Base-by-base conservation (phyloP, 2,113 vertebrate genomes). In the Amphilophus citrinellus region DNA sequence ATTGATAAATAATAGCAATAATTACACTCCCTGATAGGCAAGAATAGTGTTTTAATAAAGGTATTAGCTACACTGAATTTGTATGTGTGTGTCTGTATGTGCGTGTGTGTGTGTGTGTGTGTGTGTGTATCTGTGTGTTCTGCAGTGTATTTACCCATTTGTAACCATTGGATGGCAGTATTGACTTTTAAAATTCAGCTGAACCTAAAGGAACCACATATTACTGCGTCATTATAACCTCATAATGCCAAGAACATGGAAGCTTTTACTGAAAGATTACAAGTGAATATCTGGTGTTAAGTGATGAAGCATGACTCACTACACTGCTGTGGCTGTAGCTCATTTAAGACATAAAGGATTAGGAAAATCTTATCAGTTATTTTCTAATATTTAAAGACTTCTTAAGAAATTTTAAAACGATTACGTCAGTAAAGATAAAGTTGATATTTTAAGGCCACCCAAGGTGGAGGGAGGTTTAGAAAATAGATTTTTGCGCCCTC, bases 111-210 rank as follows among this genome's bases (percentile, higher is more conserved):
- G 37, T 11, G 39, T 71, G 42, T 50, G 15, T 50, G 4, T 57
- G 44, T 20, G 39, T 42, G 39, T 42, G 9, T 39, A 2, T 39
- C 7, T 39, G 39, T 32, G 6, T 53, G 37, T 14, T 32, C 58
- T 91, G 75, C 60, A 62, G n/a, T 50, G 3, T 20, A 14, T 63
- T 68, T 86, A 20, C 66, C 77, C n/a, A 71, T 50, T 61, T 5
- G 30, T 86, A 65, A 62, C 90, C 94, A 88, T 85, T 60, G 92
- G 94, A 79, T 91, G 94, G 94, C 93, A 95, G 92, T 78, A 91
- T 91, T 93, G 86, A 80, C 83, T 82, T 93, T 88, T 89, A 30
- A 63, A 88, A 88, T 50, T 7, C 18, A 53, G 5, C 32, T 61
- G n/a, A 75, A 73, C 6, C 42, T 78, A 27, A 76, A 5, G 13